Conservation (phyloP, 2,797 vertebrate species). For the Micrastur ruficollis region DNA sequence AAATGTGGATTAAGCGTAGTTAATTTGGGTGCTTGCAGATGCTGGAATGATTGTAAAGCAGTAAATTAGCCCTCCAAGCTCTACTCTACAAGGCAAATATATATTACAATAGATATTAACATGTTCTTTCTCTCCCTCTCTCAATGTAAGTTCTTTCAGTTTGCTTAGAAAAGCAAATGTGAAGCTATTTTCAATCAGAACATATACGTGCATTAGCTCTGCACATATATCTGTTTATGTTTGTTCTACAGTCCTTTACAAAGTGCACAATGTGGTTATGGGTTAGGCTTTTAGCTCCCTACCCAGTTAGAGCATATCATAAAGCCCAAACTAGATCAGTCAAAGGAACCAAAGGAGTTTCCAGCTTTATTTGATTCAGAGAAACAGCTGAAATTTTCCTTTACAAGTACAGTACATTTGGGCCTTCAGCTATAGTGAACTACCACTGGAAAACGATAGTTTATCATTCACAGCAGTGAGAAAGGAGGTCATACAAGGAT, state of each 20-base stretch:
- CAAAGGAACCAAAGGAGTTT: slow-evolving; percentile 14
- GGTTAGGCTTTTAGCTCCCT: not conserved
- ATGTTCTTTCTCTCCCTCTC: not conserved
- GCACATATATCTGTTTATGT: not conserved
- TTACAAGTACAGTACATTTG: not conserved
- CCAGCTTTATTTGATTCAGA: slow-evolving; percentile 39
- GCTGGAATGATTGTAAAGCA: not conserved
- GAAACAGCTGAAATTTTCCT: slow-evolving; percentile 23
- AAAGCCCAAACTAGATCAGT: slow-evolving; percentile 5
- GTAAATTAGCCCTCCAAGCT: not conserved
- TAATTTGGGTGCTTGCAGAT: not conserved
- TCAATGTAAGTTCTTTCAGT: not conserved
- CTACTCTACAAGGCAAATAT: not conserved
- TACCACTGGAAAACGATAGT: slow-evolving; percentile 10
- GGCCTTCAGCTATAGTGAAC: slow-evolving; percentile 33
- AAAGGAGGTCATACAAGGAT: slow-evolving; percentile 63
- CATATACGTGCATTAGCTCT: not conserved
- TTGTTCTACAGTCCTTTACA: not conserved
- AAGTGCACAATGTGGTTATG: not conserved
- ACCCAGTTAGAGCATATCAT: not conserved
- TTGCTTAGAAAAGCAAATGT: not conserved
- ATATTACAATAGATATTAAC: not conserved
- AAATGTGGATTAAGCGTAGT: not conserved
- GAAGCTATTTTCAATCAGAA: not conserved
- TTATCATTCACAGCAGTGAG: slow-evolving; percentile 53